Base-by-base conservation (phyloP, 2,797 vertebrate species). In the Atherinosoma microstoma region DNA sequence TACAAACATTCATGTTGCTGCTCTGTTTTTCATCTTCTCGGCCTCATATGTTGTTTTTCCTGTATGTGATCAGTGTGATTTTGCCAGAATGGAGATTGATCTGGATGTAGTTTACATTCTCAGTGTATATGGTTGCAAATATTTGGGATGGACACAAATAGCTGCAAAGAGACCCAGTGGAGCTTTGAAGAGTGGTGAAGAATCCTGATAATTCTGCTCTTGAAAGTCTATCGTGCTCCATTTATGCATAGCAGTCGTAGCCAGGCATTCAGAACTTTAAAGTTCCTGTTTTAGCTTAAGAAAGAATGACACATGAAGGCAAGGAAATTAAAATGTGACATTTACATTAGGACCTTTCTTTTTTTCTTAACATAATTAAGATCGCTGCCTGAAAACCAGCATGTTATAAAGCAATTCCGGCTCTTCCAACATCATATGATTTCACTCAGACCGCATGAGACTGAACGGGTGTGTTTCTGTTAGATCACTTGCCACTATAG, bases 401-500 rank as follows among this genome's bases (percentile, higher is more conserved):
- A 51, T 51, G 10, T 24, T 22, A 56, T 27, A 58, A 32, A 29
- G 24, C 15, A 38, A 29, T 6, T 15, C 29, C 24, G 32, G 30
- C 53, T 76, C 10, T 57, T 67, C 34, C 56, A 58, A 53, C 13
- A 2, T 65, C 53, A 38, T 9, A 58, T 65, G 20, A 42, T 64
- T 45, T 76, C 60, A 38, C 18, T 66, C 67, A 79, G 75, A 64
- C 57, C 35, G 40, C 15, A 49, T 45, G 24, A 18, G 42, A 60
- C 22, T 40, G 62, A 63, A 51, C 30, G 35, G 64, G 63, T 47
- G 58, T 71, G 64, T 84, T 53, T 79, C 62, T 70, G 5, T 75
- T 65, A 47, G 66, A 75, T 75, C 64, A 51, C 18, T 80, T 60
- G 30, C 75, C 62, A 73, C 51, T 29, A 10, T 54, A 54, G 58